Percentiles rank a stretch among this genome's conserved stretches.
Conservation (phyloP, 2,797 vertebrate species). For the Telmatherina bonti region DNA sequence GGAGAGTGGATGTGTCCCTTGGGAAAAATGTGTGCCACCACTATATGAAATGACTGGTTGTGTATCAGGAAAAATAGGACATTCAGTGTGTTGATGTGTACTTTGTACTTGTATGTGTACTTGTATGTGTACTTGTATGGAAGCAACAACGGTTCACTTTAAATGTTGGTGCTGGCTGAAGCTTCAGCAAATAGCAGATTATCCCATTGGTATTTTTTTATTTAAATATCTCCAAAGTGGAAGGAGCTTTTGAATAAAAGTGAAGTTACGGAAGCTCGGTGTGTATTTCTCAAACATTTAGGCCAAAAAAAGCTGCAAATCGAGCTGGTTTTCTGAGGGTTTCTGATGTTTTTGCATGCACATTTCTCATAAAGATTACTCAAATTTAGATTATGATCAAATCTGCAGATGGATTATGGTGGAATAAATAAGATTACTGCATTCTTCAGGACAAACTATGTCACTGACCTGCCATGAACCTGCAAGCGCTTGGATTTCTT, state of each 20-base stretch:
- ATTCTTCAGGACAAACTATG: not conserved
- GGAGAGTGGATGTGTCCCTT: conserved; percentile 37
- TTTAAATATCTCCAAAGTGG: not conserved
- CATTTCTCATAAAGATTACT: not conserved
- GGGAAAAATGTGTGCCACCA: conserved; percentile 33
- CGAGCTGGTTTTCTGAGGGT: not conserved
- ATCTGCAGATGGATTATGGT: not conserved
- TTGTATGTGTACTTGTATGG: conserved; percentile 12
- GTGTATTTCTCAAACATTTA: not conserved
- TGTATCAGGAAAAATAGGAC: conserved; percentile 15
- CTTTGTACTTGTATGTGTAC: too few species aligned
- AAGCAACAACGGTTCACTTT: conserved; percentile 16
- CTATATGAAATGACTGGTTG: conserved; percentile 52
- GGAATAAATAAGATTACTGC: not conserved
- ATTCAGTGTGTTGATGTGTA: conserved; percentile 23
- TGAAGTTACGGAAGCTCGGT: not conserved
- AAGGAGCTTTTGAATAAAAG: not conserved
- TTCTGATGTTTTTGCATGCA: not conserved
- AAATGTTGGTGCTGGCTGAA: not conserved
- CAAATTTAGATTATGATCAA: not conserved
- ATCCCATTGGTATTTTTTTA: too few species aligned
- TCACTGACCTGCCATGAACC: not conserved
- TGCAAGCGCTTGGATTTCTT: not conserved
- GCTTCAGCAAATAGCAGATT: too few species aligned
- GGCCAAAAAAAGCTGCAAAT: not conserved